A percentile compares a stretch with the other conserved stretches of the same genome.
These are phyloP conservation scores for Anastrepha ludens DNA, from an alignment of 1,140 invertebrate genomes.

Conservation along the genomic window DNA sequence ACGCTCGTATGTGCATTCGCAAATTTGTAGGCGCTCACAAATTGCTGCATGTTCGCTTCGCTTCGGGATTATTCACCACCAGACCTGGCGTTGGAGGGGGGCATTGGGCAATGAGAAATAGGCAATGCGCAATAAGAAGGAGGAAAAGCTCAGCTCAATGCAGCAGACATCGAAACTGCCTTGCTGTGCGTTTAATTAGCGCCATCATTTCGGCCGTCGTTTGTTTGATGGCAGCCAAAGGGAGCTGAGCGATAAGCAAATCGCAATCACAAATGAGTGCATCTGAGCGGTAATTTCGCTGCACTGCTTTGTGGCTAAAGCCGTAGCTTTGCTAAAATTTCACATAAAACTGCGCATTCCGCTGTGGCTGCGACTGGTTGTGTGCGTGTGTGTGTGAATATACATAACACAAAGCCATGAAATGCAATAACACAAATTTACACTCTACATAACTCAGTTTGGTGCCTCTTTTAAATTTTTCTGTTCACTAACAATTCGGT, in stretches of 20 bases:
- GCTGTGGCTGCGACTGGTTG: not conserved
- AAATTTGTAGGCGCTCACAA: not conserved
- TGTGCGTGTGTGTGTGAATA: not conserved
- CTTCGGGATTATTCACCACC: slow-evolving; percentile 2
- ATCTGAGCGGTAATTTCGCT: slow-evolving; percentile 9
- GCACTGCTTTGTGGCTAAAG: not conserved
- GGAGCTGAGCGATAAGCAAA: slow-evolving; percentile 21
- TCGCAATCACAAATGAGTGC: slow-evolving; percentile 49
- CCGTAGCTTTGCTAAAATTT: not conserved
- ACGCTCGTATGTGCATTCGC: not conserved
- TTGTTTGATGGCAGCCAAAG: slow-evolving; percentile 32
- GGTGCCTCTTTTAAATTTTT: not conserved
- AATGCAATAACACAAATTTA: slow-evolving; percentile 1
- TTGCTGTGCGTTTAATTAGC: slow-evolving; percentile 42
- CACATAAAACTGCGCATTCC: not conserved
- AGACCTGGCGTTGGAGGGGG: not conserved
- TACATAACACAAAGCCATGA: not conserved
- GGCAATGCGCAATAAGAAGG: not conserved
- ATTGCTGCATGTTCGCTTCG: not conserved
- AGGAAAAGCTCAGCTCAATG: not conserved
- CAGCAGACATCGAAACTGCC: not conserved
- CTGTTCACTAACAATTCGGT: too few relatives aligned
- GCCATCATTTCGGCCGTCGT: slow-evolving; percentile 21
- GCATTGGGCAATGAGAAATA: not conserved
- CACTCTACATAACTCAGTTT: not conserved